These are phyloP conservation scores for Teleopsis dalmanni DNA, from an alignment of 1,140 invertebrate species.

Conservation along the genomic window DNA sequence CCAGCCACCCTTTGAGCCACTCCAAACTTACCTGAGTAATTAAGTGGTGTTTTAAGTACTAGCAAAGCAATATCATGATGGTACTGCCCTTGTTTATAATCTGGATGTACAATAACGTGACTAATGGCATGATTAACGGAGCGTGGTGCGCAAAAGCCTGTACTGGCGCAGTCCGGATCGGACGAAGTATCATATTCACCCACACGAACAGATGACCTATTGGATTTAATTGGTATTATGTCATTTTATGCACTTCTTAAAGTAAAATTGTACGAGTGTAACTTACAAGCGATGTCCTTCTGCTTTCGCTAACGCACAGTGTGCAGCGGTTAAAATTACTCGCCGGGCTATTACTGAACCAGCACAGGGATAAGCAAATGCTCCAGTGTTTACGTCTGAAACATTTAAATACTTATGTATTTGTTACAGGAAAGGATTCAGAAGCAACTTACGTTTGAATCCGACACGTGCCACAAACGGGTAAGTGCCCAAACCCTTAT, in stretches of 20 bases:
- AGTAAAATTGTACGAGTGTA: not conserved
- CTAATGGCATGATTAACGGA: conserved; percentile 57
- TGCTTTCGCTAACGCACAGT: conserved; percentile 61
- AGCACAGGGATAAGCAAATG: conserved; percentile 58
- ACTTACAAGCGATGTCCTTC: conserved; percentile 60
- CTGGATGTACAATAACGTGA: conserved; percentile 60
- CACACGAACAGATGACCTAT: conserved; percentile 51
- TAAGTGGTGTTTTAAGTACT: conserved; percentile 55
- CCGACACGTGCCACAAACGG: conserved; percentile 60
- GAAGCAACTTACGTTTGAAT: conserved; percentile 51
- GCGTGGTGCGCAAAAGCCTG: conserved; percentile 56
- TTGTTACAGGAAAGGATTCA: not conserved
- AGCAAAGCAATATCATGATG: conserved; percentile 61
- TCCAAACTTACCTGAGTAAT: conserved; percentile 53
- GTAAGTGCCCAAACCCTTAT: conserved; percentile 57
- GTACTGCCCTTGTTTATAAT: conserved; percentile 59
- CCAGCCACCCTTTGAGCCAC: not conserved
- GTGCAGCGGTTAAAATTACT: conserved; percentile 59
- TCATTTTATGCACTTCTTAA: not conserved
- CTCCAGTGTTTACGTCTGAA: conserved; percentile 52
- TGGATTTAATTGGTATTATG: too few species aligned
- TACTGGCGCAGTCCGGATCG: conserved; percentile 58
- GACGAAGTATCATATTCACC: conserved; percentile 57
- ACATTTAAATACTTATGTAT: not conserved
- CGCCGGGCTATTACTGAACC: conserved; percentile 57